Percentiles rank a stretch among this genome's conserved stretches.
phyloP scores from a whole-genome alignment of 2,888 invertebrate species.

The Cheiracanthium punctorium region DNA sequence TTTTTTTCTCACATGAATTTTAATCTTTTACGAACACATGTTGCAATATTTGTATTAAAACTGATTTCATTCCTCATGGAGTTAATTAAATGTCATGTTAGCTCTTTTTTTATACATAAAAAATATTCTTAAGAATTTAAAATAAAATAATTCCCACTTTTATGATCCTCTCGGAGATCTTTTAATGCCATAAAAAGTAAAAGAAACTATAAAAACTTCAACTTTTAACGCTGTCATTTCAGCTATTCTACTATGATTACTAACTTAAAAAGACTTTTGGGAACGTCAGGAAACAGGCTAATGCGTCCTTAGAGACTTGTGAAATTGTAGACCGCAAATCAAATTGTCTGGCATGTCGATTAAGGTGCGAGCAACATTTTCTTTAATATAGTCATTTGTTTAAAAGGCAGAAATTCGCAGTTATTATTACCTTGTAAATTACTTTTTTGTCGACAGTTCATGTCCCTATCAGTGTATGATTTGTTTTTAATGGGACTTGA shows the following conservation, averaged over 20 bases:
- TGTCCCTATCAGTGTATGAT: too few relatives aligned
- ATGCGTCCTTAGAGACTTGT: constrained; percentile 13
- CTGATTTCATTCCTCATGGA: background rate
- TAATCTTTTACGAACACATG: too few relatives aligned
- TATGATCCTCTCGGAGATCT: background rate
- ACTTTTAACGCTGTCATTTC: constrained; percentile 7
- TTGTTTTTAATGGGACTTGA: too few relatives aligned
- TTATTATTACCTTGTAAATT: background rate
- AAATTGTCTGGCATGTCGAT: constrained; percentile 17
- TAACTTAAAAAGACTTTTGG: constrained; percentile 11
- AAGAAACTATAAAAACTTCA: constrained; percentile 1
- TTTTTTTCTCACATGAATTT: too few relatives aligned
- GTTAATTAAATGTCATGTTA: background rate
- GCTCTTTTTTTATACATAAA: background rate
- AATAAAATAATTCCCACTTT: background rate
- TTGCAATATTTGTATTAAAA: too few relatives aligned
- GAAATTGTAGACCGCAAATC: constrained; percentile 25
- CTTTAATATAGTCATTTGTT: background rate
- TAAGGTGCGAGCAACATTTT: background rate
- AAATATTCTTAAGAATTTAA: background rate
- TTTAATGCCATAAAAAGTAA: constrained; percentile 8
- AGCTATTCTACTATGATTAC: background rate
- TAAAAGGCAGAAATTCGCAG: background rate
- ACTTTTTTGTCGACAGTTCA: background rate
- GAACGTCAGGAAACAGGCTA: constrained; percentile 2